phyloP scores from a whole-genome alignment of 2,888 invertebrate genomes.

The Agrenia bidenticulata region DNA sequence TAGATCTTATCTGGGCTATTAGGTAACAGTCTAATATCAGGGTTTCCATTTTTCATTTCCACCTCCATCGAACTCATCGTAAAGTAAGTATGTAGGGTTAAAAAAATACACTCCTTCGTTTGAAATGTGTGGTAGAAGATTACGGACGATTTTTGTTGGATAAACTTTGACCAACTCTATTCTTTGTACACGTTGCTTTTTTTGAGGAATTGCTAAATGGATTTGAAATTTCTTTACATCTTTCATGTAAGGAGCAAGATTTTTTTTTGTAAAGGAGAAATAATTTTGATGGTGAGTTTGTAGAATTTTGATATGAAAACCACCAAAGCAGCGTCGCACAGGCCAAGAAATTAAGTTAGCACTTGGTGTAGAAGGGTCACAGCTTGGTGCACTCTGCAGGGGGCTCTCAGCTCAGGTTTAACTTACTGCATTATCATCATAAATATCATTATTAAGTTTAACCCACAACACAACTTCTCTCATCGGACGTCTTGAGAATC shows the following conservation, averaged over 20 bases:
- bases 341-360: slow-evolving; percentile 52
- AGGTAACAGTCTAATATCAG: slow-evolving; percentile 38
- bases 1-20: slow-evolving; percentile 50
- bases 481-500: slow-evolving; percentile 25
- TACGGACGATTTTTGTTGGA: neutral
- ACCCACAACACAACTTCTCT: slow-evolving; percentile 10
- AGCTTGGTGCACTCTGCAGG: slow-evolving; percentile 46
- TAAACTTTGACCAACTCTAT: too few species aligned
- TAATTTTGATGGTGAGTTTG: too few species aligned
- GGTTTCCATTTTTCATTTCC: slow-evolving; percentile 42
- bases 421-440: slow-evolving; percentile 14
- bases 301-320: slow-evolving; percentile 24
- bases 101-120: neutral
- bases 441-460: slow-evolving; percentile 19
- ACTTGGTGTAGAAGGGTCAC: slow-evolving; percentile 51
- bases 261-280: too few species aligned
- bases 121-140: neutral
- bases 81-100: neutral
- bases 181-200: too few species aligned
- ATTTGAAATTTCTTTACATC: too few species aligned
- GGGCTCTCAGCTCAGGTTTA: slow-evolving; percentile 34
- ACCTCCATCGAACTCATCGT: slow-evolving; percentile 17
- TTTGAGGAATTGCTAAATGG: too few species aligned
- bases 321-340: slow-evolving; percentile 27
- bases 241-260: too few species aligned